Base-by-base conservation (phyloP, 1,140 invertebrate species). In the Aphis gossypii region DNA sequence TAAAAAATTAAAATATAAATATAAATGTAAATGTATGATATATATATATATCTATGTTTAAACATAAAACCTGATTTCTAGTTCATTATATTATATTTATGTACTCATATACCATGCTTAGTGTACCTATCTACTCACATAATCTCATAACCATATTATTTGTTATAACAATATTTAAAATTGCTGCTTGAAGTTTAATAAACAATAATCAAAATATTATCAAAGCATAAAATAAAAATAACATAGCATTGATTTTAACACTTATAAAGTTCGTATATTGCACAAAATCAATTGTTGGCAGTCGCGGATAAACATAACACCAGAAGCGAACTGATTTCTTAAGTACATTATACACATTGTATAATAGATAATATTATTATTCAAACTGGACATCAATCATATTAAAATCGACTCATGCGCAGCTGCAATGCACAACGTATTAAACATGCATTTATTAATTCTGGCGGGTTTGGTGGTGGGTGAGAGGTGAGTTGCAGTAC, bases 371-470 rank as follows among this genome's bases (percentile, higher is more conserved):
- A 9, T 23, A 83, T 20, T 8, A 38, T 23, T 41, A 83, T 20
- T 8, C 83, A 41, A 38, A 84, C 8, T 25, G 83, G 83, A 41
- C n/a, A 89, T 89, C 9, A 11, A 56, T 89, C 88, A 38, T 56
- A 38, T 56, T 89, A 56, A 89, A 89, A 89, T 56, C 88, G 35
- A 56, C n/a, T 89, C 20, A 9, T 41, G 35, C 51, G n/a, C 51
- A 56, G 87, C 87, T 89, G 87, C 30, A 76, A 14, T n/a, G 35
- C 11, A 20, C n/a, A n/a, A 88, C 56, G 51, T 89, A 89, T 56
- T 38, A 89, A 56, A 89, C 23, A 89, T 56, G 88, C 48, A 48
- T 89, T 89, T 56, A 89, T 89, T 89, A 89, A 89, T 89, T 89
- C 88, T 20, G 23, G 8, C 23, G 86, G 46, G 30, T 76, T n/a